phyloP scores from a whole-genome alignment of 2,113 vertebrate genomes.

The Elaphurus davidianus region DNA sequence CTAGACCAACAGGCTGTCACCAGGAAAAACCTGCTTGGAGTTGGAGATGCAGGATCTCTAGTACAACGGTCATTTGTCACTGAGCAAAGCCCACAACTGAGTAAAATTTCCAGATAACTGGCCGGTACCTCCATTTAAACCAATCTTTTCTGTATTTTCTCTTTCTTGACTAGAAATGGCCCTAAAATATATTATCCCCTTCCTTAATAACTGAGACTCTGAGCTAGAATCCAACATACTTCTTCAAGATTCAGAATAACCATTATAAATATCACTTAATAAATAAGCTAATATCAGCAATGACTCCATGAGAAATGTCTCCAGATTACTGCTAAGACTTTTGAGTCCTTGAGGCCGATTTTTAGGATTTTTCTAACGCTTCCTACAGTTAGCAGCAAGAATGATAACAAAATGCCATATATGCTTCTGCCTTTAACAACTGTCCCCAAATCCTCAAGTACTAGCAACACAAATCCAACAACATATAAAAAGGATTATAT shows the following conservation, averaged over 20 bases:
- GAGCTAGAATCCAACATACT: neutral
- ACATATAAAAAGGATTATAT: neutral
- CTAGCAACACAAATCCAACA: neutral
- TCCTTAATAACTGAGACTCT: neutral
- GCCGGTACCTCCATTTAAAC: neutral
- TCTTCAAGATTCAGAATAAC: neutral
- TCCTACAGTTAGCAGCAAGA: neutral
- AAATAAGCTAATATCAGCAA: neutral
- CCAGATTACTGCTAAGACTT: neutral
- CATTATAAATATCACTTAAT: neutral
- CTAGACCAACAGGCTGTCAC: neutral
- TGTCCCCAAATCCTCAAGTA: neutral
- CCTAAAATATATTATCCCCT: neutral
- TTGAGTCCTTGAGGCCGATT: neutral
- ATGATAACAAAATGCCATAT: neutral
- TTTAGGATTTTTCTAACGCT: neutral
- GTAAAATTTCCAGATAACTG: neutral
- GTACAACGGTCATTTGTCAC: neutral
- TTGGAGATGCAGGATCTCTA: neutral
- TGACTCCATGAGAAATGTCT: neutral
- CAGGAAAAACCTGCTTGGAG: neutral
- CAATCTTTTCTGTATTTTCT: neutral
- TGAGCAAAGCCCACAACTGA: neutral
- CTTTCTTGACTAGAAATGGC: neutral
- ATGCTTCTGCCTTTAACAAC: neutral